Percentiles rank a stretch among this genome's conserved stretches.
These are phyloP conservation scores for Ispidina lecontei DNA, from an alignment of 2,797 vertebrate species.

Conservation along the genomic window DNA sequence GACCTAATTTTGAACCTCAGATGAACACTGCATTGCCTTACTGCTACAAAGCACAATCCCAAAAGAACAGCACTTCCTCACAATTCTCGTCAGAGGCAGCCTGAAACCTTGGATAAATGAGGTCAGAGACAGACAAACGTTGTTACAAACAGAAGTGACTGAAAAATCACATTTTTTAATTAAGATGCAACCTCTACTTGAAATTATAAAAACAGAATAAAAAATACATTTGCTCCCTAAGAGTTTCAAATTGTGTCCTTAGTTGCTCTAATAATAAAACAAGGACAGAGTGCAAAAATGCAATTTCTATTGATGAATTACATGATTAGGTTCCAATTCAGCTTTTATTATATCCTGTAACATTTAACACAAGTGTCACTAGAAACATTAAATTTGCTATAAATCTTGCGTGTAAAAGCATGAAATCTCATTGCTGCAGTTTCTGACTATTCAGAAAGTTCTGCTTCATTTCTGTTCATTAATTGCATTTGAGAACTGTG, in stretches of 20 bases:
- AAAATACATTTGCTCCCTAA: not conserved
- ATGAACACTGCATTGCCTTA: not conserved
- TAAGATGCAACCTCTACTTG: not conserved
- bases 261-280: not conserved
- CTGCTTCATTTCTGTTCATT: slow-evolving; percentile 35
- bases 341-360: not conserved
- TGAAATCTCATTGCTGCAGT: not conserved
- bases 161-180: not conserved
- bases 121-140: not conserved
- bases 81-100: not conserved
- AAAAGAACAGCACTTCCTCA: not conserved
- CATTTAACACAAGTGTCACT: not conserved
- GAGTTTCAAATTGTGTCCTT: not conserved
- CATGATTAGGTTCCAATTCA: not conserved
- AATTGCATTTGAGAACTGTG: slow-evolving; percentile 10
- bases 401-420: not conserved
- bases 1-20: not conserved
- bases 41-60: not conserved
- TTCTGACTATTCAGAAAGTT: slow-evolving; percentile 1
- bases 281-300: slow-evolving; percentile 25
- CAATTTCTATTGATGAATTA: slow-evolving; percentile 18
- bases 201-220: not conserved
- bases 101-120: not conserved
- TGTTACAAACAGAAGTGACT: not conserved
- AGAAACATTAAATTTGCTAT: not conserved